Conservation (phyloP, 2,113 vertebrate species). For the Pseudopodoces humilis region DNA sequence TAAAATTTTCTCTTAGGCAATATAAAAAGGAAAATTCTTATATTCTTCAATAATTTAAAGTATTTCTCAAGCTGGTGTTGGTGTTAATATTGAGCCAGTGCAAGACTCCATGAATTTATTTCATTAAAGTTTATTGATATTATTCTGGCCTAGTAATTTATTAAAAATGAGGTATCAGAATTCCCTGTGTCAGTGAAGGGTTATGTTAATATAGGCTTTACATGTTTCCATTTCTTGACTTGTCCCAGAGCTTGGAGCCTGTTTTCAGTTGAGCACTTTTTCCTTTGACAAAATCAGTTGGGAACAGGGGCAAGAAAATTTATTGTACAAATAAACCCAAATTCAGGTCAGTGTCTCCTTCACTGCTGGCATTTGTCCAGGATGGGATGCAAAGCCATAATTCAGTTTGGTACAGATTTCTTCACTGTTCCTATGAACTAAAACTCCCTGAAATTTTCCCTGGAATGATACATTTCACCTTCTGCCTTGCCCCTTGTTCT, state of each 20-base stretch:
- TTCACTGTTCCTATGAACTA: neutral
- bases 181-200: neutral
- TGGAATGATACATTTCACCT: constrained; percentile 14
- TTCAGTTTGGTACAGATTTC: neutral
- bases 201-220: neutral
- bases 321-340: constrained; percentile 2
- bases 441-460: constrained; percentile 13
- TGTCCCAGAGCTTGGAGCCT: neutral
- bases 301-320: neutral
- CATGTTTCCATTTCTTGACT: neutral
- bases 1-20: neutral
- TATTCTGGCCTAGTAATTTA: neutral
- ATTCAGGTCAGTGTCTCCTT: constrained; percentile 36
- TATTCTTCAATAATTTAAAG: neutral
- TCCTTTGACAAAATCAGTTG: neutral
- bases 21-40: neutral
- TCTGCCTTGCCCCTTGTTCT: neutral
- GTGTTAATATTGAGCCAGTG: neutral
- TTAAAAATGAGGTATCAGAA: neutral
- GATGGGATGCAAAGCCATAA: neutral
- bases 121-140: neutral
- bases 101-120: neutral
- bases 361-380: constrained; percentile 8
- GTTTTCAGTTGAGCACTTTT: neutral
- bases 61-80: neutral